These are phyloP conservation scores for Clarias laeviceps DNA, from an alignment of 2,797 vertebrate species.

Conservation along the genomic window DNA sequence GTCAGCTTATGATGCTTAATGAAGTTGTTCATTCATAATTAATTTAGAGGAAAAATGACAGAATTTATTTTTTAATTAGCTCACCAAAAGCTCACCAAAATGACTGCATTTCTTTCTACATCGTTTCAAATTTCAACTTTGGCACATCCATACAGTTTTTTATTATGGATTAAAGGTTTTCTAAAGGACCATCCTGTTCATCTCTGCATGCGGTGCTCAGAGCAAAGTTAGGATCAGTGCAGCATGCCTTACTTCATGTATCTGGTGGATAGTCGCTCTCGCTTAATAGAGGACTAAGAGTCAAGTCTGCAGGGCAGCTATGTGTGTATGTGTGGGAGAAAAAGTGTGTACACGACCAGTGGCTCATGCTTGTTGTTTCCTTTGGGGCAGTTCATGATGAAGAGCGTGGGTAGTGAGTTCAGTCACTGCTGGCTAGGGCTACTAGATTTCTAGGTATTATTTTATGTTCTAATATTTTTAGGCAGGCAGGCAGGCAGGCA, in stretches of 20 bases:
- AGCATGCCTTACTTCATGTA: conserved; percentile 75
- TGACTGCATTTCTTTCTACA: background rate
- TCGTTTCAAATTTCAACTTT: conserved; percentile 33
- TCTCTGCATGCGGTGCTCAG: conserved; percentile 47
- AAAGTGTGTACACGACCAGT: conserved; percentile 66
- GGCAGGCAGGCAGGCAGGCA: conserved; percentile 89
- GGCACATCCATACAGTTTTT: conserved; percentile 48
- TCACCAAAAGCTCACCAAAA: conserved; percentile 26
- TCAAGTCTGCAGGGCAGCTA: conserved; percentile 65
- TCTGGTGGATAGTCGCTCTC: conserved; percentile 35
- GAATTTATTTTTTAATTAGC: background rate
- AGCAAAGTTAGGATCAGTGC: conserved; percentile 63
- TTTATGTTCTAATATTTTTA: conserved; percentile 58
- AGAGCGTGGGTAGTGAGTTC: conserved; percentile 54
- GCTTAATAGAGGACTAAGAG: conserved; percentile 51
- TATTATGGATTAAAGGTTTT: conserved; percentile 28
- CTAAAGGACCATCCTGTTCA: conserved; percentile 15
- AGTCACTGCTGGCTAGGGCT: conserved; percentile 61
- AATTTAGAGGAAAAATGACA: background rate
- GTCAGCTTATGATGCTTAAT: conserved; percentile 1
- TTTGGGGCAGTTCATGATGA: conserved; percentile 79
- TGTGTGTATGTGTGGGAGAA: background rate
- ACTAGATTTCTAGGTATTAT: conserved; percentile 66
- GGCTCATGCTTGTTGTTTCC: conserved; percentile 80
- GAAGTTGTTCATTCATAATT: background rate